Evolutionary conservation across 2,888 invertebrate genomes (phyloP).

Genomic region (Drosophila falleni): DNA sequence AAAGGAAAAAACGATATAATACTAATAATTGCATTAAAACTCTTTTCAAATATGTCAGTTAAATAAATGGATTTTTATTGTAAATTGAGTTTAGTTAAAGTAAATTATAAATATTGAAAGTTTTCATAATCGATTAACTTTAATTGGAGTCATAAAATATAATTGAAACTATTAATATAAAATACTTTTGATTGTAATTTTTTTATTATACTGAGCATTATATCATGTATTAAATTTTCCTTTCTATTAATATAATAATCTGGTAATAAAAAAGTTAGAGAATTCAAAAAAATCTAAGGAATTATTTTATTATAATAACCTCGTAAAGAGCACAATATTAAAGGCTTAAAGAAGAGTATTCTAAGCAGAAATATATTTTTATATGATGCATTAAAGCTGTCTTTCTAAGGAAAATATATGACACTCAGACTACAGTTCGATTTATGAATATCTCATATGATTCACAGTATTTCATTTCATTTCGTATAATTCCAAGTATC

Average conservation of each 20-base stretch:
- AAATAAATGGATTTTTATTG: conserved; percentile 26
- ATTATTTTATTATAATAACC: neutral
- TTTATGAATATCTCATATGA: conserved; percentile 16
- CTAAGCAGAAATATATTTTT: neutral
- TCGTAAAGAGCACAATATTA: neutral
- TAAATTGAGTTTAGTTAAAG: conserved; percentile 41
- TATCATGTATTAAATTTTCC: too few species aligned
- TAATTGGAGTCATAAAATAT: conserved; percentile 14
- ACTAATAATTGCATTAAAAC: conserved; percentile 38
- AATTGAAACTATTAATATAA: neutral
- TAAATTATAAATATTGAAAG: conserved; percentile 38
- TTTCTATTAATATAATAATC: too few species aligned
- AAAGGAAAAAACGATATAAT: conserved; percentile 37
- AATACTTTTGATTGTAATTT: neutral
- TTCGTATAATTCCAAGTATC: conserved; percentile 36
- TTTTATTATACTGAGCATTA: too few species aligned
- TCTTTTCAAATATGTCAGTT: conserved; percentile 18
- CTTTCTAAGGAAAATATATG: neutral
- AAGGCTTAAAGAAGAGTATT: too few species aligned
- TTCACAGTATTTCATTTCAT: conserved; percentile 19
- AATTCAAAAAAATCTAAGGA: neutral
- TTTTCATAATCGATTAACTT: conserved; percentile 9
- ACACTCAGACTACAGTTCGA: conserved; percentile 1
- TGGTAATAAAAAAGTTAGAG: neutral
- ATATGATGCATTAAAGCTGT: neutral